These are phyloP conservation scores for Eumaeus atala DNA, from an alignment of 1,140 invertebrate genomes.

Conservation along the genomic window DNA sequence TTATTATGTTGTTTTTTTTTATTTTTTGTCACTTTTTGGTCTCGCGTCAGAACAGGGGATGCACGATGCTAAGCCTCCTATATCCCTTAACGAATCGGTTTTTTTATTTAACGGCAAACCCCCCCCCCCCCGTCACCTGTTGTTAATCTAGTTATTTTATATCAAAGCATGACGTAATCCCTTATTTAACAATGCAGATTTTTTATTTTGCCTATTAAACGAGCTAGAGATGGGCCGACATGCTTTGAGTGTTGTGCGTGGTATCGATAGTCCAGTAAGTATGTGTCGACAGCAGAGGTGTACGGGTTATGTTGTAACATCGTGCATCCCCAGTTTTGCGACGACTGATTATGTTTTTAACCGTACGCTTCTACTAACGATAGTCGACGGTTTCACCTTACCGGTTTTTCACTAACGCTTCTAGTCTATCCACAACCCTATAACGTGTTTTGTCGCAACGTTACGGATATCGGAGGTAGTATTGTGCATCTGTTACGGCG, in stretches of 20 bases:
- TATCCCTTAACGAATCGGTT: constrained; percentile 35
- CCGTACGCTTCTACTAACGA: constrained; percentile 69
- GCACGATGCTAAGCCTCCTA: constrained; percentile 67
- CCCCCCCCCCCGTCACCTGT: constrained; percentile 17
- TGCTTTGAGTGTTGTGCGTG: constrained; percentile 63
- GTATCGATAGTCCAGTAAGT: constrained; percentile 34
- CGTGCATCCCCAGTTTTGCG: constrained; percentile 65
- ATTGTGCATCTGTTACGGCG: constrained; percentile 63
- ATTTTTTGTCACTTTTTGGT: constrained; percentile 36
- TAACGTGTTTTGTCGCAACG: constrained; percentile 48
- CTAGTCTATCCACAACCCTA: constrained; percentile 71
- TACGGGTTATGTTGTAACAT: constrained; percentile 44
- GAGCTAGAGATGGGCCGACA: constrained; percentile 21
- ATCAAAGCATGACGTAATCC: constrained; percentile 51
- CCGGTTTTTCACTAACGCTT: constrained; percentile 35
- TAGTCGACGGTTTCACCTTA: constrained; percentile 36
- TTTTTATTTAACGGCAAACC: constrained; percentile 19
- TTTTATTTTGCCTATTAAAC: constrained; percentile 25
- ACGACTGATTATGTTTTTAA: constrained; percentile 30
- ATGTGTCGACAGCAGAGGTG: constrained; percentile 39
- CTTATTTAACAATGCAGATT: constrained; percentile 32
- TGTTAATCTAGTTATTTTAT: constrained; percentile 15
- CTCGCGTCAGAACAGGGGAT: constrained; percentile 70
- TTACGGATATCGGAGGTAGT: constrained; percentile 64
- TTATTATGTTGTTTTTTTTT: constrained; percentile 38